Base-by-base conservation (phyloP, 2,888 invertebrate genomes). In the Limenitis camilla region DNA sequence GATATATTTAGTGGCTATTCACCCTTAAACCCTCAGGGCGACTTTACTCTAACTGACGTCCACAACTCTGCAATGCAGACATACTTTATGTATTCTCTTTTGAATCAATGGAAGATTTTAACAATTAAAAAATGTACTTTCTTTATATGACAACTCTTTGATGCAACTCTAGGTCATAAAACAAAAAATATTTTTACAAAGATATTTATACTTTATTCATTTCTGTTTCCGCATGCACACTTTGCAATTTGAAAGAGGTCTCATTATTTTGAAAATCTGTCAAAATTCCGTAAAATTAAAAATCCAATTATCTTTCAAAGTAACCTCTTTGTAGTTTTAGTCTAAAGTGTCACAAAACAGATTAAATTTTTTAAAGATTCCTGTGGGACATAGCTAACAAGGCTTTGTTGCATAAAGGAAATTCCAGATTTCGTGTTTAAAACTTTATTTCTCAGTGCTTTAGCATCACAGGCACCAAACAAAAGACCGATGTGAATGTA, bases 11-110 rank as follows among this genome's bases (percentile, higher is more conserved):
- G 11, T 50, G 50, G 44, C 33, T n/a, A 27, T 6, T 7, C 9
- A 29, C 28, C 11, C 11, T 44, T 33, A 44, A 44, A 28, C 44
- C 50, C 44, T 29, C 39, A 44, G 33, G 49, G 43, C n/a, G 11
- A 44, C 11, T 50, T 44, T 44, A 44, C 44, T 7, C 44, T 33
- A 50, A 50, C 32, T 44, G 32, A 40, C 38, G 43, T 39, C 44
- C 44, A 50, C 44, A 32, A 50, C 29, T 50, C 53, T 39, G 49
- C 45, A 45, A 27, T 49, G 49, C 49, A 41, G 49, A 45, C 36
- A 39, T 42, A 30, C 30, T 54, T 54, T 46, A 46, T 35, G 11
- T 46, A 46, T 54, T 50, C 54, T 46, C 54, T 54, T 54, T 54
- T 50, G 39, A 46, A 46, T 46, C 50, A 39, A 46, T 42, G 42